phyloP scores from a whole-genome alignment of 1,140 invertebrate genomes.

The Drosophila ambigua region DNA sequence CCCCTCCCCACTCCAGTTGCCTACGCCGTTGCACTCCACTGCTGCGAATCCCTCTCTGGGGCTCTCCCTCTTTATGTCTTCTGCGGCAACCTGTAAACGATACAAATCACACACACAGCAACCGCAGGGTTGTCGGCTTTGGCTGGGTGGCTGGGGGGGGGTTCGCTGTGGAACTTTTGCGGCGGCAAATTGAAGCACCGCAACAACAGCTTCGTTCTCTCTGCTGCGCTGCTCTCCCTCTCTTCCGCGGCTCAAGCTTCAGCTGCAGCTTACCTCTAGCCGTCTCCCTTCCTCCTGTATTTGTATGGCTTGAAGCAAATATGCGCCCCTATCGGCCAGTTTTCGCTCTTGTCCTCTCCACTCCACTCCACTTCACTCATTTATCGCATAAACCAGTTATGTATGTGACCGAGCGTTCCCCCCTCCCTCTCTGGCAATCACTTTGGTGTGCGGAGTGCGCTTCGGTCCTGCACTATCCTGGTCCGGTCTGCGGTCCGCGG shows the following conservation, averaged over 20 bases:
- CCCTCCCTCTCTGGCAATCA: neutral
- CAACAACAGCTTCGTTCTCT: constrained; percentile 49
- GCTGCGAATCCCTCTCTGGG: too few species aligned
- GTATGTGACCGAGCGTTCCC: neutral
- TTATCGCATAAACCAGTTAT: constrained; percentile 55
- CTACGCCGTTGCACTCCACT: too few species aligned
- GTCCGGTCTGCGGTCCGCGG: constrained; percentile 12
- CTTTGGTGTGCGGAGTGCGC: neutral
- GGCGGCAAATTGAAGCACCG: constrained; percentile 77
- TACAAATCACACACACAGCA: constrained; percentile 63
- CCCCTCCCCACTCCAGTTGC: too few species aligned
- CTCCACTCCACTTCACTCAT: neutral
- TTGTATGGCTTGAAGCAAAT: constrained; percentile 80
- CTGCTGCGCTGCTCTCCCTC: neutral
- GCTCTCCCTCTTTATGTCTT: neutral
- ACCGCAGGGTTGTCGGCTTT: constrained; percentile 41
- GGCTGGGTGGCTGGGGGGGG: constrained; percentile 18
- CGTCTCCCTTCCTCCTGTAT: constrained; percentile 41
- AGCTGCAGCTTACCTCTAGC: too few species aligned
- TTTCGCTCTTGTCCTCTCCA: constrained; percentile 29
- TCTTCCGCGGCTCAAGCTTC: neutral
- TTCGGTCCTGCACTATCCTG: too few species aligned
- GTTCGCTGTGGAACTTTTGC: constrained; percentile 53
- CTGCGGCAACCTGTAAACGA: constrained; percentile 61
- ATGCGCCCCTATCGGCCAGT: constrained; percentile 76